phyloP scores from a whole-genome alignment of 2,113 vertebrate genomes.

The Bos indicus region DNA sequence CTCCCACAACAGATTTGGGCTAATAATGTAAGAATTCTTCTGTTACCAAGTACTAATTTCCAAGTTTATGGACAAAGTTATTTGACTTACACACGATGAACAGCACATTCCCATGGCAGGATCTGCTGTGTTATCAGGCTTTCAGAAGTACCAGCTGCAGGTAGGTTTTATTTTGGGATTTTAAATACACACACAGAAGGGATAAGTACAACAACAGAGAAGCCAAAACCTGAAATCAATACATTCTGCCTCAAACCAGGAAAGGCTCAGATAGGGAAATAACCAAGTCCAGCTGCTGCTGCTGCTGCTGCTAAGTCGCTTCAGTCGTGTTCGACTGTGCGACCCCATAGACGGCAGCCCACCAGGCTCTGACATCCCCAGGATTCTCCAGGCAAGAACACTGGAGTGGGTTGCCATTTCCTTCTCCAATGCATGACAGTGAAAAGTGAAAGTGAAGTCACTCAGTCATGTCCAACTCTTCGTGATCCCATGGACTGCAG shows the following conservation, averaged over 20 bases:
- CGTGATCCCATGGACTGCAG: accelerated
- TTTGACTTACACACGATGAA: neutral
- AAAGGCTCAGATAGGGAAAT: neutral
- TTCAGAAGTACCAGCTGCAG: neutral
- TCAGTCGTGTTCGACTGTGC: too few species aligned
- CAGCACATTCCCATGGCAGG: neutral
- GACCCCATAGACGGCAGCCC: accelerated
- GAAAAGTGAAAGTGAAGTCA: neutral
- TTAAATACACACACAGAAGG: neutral
- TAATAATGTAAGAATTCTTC: neutral
- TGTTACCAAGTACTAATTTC: neutral
- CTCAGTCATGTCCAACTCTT: neutral
- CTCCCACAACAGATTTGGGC: neutral
- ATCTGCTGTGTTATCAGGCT: neutral
- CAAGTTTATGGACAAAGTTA: neutral
- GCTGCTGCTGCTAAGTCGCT: too few species aligned
- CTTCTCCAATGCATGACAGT: neutral
- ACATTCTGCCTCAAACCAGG: neutral
- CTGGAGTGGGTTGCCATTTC: neutral
- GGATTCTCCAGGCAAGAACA: neutral
- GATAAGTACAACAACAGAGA: neutral
- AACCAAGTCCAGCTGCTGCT: neutral
- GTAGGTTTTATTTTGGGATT: neutral
- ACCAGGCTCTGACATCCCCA: accelerated
- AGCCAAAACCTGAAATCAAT: neutral